Evolutionary conservation across 2,113 vertebrate species (phyloP).

Genomic region (Gnathonemus echidnorhynchus): DNA sequence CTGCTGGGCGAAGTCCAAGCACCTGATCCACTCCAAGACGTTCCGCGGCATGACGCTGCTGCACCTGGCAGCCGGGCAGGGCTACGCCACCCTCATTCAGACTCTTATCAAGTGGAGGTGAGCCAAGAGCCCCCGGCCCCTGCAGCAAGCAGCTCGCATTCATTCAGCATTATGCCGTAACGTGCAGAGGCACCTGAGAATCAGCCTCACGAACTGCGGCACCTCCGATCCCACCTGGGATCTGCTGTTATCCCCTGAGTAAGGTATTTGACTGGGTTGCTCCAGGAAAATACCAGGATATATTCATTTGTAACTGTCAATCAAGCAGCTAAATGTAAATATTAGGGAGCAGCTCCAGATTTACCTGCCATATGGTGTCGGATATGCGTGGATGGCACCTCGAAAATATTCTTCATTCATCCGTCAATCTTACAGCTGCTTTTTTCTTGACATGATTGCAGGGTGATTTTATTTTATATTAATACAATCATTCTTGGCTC

Average conservation of each 20-base stretch:
- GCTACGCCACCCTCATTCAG: conserved; percentile 96
- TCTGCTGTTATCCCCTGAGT: not conserved
- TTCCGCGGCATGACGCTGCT: conserved; percentile 97
- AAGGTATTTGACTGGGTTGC: not conserved
- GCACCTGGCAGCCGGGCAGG: conserved; percentile 92
- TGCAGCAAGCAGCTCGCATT: not conserved
- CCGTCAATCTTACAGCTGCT: not conserved
- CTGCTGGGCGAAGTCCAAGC: conserved; percentile 99
- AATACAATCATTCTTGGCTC: not conserved
- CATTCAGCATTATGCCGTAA: not conserved
- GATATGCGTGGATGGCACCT: not conserved
- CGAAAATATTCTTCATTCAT: not conserved
- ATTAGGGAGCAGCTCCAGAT: not conserved
- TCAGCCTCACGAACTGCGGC: not conserved
- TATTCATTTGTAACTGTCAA: not conserved
- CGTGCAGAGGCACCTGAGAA: not conserved
- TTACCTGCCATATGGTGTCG: not conserved
- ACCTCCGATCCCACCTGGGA: not conserved
- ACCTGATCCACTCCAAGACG: conserved; percentile 96
- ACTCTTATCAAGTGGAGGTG: conserved; percentile 99
- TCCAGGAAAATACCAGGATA: not conserved
- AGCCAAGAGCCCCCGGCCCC: conserved; percentile 35
- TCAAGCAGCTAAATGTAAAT: not conserved
- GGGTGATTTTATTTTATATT: not conserved
- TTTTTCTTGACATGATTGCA: not conserved